Evolutionary conservation across 2,113 vertebrate species (phyloP).

Genomic region (Myanophis thanlyinensis): DNA sequence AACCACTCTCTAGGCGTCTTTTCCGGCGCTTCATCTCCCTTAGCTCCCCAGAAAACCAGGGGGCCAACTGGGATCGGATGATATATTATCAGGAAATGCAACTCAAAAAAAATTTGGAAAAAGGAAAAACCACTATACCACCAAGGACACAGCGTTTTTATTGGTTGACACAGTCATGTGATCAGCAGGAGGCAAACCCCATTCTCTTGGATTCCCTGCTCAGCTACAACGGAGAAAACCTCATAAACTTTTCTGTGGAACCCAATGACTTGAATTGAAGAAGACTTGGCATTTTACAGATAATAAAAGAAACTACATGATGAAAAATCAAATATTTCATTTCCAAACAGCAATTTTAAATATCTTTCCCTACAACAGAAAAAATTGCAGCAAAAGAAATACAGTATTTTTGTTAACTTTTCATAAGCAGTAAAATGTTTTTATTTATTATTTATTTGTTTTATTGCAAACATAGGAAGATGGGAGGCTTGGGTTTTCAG

Average conservation of each 20-base stretch:
- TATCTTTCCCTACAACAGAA: neutral
- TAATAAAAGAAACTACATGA: neutral
- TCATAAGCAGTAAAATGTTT: neutral
- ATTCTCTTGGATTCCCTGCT: no score
- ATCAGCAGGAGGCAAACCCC: no score
- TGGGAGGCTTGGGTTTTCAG: neutral
- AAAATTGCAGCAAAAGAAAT: neutral
- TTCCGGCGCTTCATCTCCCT: no score
- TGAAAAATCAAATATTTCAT: neutral
- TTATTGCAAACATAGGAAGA: neutral
- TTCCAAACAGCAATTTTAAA: neutral
- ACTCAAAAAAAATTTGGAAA: neutral
- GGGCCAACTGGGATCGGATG: no score
- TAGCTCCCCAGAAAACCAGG: no score
- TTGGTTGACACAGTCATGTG: no score
- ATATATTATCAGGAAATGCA: neutral
- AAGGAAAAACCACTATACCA: neutral
- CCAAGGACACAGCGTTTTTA: no score
- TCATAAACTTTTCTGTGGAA: neutral
- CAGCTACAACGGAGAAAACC: neutral
- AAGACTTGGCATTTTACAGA: neutral
- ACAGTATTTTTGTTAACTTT: neutral
- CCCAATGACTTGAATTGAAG: neutral
- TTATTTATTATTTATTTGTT: no score
- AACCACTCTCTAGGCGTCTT: no score